phyloP scores from a whole-genome alignment of 2,113 vertebrate genomes.

The Embiotoca jacksoni region DNA sequence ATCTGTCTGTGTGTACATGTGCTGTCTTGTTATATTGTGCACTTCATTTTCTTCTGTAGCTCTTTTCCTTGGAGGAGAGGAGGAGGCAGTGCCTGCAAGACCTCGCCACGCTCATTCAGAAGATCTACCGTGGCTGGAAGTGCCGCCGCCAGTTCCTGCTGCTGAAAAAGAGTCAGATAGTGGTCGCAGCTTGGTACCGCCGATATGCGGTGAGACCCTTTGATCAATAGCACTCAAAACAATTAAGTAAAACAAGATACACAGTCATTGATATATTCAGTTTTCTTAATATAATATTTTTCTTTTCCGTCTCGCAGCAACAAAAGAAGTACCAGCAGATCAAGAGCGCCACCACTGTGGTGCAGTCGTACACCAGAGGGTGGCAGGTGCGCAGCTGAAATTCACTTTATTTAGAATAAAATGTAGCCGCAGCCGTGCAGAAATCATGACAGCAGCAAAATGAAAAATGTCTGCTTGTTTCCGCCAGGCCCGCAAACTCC shows the following conservation, averaged over 20 bases:
- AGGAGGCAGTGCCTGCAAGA: conserved; percentile 92
- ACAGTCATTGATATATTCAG: background rate
- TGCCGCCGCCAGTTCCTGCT: conserved; percentile 91
- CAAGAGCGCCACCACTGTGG: conserved; percentile 89
- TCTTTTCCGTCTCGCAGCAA: conserved; percentile 85
- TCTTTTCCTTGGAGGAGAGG: conserved; percentile 94
- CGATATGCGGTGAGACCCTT: conserved; percentile 87
- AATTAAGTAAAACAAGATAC: background rate
- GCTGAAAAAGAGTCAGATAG: conserved; percentile 93
- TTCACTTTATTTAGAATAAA: background rate
- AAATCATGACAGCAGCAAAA: background rate
- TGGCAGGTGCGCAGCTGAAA: conserved; percentile 90
- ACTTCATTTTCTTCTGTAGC: conserved; percentile 72
- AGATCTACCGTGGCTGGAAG: conserved; percentile 98
- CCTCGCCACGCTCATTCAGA: conserved; percentile 94
- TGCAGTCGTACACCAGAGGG: conserved; percentile 95
- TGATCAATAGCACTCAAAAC: background rate
- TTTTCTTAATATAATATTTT: background rate
- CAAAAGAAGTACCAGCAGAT: conserved; percentile 92
- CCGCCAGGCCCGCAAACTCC: conserved; percentile 90
- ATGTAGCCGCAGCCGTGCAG: accelerated
- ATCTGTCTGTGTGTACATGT: background rate
- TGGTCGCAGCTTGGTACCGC: conserved; percentile 93
- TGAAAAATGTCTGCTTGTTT: background rate
- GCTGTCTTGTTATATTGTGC: background rate